These are phyloP conservation scores for Eilema griseolum DNA, from an alignment of 2,888 invertebrate genomes.

Conservation along the genomic window DNA sequence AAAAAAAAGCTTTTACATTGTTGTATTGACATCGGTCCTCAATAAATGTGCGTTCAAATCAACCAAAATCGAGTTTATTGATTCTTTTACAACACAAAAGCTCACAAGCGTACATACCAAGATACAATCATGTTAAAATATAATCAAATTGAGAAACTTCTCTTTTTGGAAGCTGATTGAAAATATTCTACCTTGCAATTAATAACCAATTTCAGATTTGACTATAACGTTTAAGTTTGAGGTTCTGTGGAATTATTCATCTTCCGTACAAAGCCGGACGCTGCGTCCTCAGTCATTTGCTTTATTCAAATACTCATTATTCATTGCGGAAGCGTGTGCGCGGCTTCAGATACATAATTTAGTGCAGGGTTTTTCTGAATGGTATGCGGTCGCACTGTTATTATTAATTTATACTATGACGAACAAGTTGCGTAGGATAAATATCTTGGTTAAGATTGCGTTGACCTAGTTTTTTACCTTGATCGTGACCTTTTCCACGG, in stretches of 20 bases:
- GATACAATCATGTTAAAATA: no score
- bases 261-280: not conserved
- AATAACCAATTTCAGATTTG: not conserved
- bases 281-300: not conserved
- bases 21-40: no score
- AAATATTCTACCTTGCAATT: no score
- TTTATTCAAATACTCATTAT: constrained; percentile 1
- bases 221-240: not conserved
- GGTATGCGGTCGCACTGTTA: not conserved
- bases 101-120: no score
- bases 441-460: not conserved
- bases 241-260: not conserved
- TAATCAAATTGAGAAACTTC: no score
- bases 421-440: not conserved
- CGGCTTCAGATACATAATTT: not conserved
- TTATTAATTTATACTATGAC: not conserved
- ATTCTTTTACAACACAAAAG: no score
- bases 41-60: no score
- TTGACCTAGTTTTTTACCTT: not conserved
- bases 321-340: not conserved
- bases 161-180: no score
- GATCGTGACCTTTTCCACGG: not conserved
- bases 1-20: no score
- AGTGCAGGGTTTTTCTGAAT: not conserved
- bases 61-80: no score